phyloP scores from a whole-genome alignment of 2,888 invertebrate genomes.

The Lycocerus yunnanus region DNA sequence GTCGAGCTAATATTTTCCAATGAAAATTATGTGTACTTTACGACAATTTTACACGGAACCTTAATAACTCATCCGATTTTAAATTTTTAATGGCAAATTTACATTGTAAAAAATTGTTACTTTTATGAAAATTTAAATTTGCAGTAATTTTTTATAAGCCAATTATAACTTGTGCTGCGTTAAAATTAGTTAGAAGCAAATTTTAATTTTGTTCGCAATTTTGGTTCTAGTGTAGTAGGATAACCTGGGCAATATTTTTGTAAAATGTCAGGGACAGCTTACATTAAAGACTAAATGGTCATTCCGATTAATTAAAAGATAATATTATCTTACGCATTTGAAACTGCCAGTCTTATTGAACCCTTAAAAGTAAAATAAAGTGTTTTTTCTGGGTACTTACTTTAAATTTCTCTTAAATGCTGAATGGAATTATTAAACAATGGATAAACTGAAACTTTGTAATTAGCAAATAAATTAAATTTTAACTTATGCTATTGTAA shows the following conservation, averaged over 20 bases:
- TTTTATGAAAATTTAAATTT: neutral
- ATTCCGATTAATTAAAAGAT: slow-evolving; percentile 4
- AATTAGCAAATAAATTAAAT: neutral
- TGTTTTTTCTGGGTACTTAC: neutral
- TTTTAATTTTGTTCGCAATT: neutral
- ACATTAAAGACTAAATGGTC: neutral
- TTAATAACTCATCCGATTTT: neutral
- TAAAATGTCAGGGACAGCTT: neutral
- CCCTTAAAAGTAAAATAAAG: neutral
- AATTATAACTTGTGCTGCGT: neutral
- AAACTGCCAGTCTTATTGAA: neutral
- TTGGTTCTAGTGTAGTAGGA: neutral
- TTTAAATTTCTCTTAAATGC: neutral
- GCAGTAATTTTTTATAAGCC: neutral
- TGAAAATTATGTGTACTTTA: neutral
- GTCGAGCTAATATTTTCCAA: neutral
- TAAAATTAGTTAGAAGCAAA: neutral
- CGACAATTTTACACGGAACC: neutral
- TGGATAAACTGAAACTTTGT: neutral
- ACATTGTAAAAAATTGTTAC: neutral
- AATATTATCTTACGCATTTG: neutral
- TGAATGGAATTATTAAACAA: neutral
- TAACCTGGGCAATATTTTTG: neutral
- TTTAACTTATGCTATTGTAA: neutral
- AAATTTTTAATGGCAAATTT: neutral